These are phyloP conservation scores for Psylliodes chrysocephalus DNA, from an alignment of 2,888 invertebrate species.

Conservation along the genomic window DNA sequence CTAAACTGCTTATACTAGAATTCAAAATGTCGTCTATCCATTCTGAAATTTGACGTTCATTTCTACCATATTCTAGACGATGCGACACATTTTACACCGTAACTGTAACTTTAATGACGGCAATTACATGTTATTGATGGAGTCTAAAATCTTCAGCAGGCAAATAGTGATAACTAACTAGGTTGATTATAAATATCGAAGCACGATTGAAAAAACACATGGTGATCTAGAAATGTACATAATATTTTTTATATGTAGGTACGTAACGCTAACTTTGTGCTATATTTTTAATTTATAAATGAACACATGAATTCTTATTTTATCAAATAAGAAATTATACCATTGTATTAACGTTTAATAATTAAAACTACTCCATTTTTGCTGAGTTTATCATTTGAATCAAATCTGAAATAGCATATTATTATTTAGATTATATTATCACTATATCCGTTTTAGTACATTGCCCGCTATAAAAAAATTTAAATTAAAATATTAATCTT, in stretches of 20 bases:
- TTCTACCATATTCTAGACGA: slow-evolving; percentile 5
- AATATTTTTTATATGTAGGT: slow-evolving; percentile 12
- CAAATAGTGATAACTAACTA: slow-evolving; percentile 26
- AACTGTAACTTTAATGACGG: slow-evolving; percentile 30
- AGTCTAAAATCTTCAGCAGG: slow-evolving; percentile 20
- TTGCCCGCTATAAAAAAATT: not conserved
- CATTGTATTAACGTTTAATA: not conserved
- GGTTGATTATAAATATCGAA: slow-evolving; percentile 24
- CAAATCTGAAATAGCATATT: too few relatives aligned
- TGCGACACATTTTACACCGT: slow-evolving; percentile 25
- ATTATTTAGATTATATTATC: not conserved
- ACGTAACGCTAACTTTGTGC: not conserved
- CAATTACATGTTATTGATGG: slow-evolving; percentile 33
- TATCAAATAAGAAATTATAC: not conserved
- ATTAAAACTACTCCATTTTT: not conserved
- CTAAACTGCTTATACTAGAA: not conserved
- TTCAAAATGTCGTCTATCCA: not conserved
- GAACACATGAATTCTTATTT: too few relatives aligned
- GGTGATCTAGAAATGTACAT: slow-evolving; percentile 20
- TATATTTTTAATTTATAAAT: too few relatives aligned
- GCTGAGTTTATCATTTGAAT: too few relatives aligned
- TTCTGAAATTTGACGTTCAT: slow-evolving; percentile 11
- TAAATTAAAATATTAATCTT: not conserved
- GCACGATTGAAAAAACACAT: slow-evolving; percentile 24
- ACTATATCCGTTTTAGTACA: not conserved